phyloP scores from a whole-genome alignment of 2,113 vertebrate species.

The Microcebus griseorufus region DNA sequence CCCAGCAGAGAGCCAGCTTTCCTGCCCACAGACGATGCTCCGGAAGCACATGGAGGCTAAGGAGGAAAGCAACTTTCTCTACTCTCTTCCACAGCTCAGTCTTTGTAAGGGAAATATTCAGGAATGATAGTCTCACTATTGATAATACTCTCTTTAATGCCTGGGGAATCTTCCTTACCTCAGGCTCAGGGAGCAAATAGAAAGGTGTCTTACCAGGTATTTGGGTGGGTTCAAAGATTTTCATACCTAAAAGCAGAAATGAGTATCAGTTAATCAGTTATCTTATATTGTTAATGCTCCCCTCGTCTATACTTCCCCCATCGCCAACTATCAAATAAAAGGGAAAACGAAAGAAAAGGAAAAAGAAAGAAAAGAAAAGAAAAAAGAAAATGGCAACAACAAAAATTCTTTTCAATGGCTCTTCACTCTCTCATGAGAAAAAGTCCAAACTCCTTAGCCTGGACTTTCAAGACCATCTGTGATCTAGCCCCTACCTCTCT shows the following conservation, averaged over 20 bases:
- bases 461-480: neutral
- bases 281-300: neutral
- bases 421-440: neutral
- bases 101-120: neutral
- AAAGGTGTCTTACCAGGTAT: constrained; percentile 68
- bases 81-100: neutral
- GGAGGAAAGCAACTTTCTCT: neutral
- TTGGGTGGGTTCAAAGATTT: constrained; percentile 26
- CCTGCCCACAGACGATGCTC: neutral
- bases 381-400: neutral
- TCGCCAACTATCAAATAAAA: neutral
- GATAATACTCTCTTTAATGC: neutral
- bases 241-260: constrained; percentile 51
- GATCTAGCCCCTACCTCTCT: neutral
- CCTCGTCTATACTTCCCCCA: neutral
- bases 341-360: neutral
- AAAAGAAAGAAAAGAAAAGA: neutral
- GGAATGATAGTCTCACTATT: neutral
- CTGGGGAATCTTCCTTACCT: neutral
- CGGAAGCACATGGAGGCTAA: neutral
- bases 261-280: neutral
- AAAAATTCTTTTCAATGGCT: neutral
- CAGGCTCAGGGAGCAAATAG: neutral
- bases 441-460: neutral
- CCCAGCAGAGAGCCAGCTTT: neutral